phyloP scores from a whole-genome alignment of 2,797 vertebrate genomes.

The Huso huso region DNA sequence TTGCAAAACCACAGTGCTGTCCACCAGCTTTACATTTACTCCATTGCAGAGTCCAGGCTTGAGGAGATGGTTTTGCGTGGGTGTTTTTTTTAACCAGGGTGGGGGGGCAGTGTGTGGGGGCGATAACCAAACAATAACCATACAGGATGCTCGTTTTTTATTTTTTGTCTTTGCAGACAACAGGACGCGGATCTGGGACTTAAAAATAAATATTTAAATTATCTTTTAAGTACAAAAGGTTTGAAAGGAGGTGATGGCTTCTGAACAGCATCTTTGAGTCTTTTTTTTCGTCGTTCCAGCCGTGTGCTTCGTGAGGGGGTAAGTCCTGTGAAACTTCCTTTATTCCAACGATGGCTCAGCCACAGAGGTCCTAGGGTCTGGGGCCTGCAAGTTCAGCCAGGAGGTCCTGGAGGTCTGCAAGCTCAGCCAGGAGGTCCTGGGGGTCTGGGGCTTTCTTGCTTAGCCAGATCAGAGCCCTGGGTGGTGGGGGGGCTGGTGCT shows the following conservation, averaged over 20 bases:
- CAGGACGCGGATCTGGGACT: too few species aligned
- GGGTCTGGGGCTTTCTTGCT: background rate
- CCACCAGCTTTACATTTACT: conserved; percentile 25
- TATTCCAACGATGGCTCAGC: too few species aligned
- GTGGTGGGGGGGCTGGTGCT: background rate
- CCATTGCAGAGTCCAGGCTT: conserved; percentile 42
- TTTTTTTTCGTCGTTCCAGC: conserved; percentile 67
- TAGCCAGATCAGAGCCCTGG: background rate
- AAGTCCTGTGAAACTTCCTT: conserved; percentile 40
- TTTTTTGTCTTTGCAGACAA: too few species aligned
- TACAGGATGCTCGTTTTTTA: too few species aligned
- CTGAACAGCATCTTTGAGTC: conserved; percentile 83
- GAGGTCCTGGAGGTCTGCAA: too few species aligned
- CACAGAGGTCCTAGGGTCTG: too few species aligned
- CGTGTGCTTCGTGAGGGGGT: conserved; percentile 75
- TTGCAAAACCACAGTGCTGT: conserved; percentile 58
- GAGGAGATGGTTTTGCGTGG: too few species aligned
- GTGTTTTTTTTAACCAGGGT: conserved; percentile 35
- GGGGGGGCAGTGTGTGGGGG: conserved; percentile 26
- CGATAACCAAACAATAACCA: conserved; percentile 2
- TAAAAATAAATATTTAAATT: too few species aligned
- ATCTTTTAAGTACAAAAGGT: background rate
- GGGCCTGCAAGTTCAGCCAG: too few species aligned
- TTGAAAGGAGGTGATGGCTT: conserved; percentile 70
- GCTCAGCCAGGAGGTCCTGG: background rate